Conservation (phyloP, 2,113 vertebrate species). For the Ia io region DNA sequence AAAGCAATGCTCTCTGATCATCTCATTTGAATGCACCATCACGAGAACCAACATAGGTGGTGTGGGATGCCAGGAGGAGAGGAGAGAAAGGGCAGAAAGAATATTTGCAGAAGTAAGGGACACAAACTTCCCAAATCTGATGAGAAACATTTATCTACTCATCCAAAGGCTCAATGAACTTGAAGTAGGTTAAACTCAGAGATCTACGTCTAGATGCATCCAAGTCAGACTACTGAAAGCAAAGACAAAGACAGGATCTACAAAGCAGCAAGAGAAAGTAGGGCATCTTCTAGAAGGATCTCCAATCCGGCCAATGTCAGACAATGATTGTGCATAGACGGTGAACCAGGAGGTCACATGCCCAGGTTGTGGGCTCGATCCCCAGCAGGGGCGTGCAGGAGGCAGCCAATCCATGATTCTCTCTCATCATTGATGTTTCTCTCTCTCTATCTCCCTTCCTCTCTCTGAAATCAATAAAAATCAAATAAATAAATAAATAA, state of each 20-base stretch:
- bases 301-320: no score
- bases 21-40: neutral
- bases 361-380: no score
- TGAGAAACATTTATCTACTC: neutral
- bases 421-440: no score
- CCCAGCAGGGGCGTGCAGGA: no score
- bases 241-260: neutral
- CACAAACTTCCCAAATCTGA: neutral
- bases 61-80: neutral
- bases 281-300: neutral
- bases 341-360: no score
- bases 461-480: no score
- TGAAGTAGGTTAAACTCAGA: neutral
- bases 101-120: neutral
- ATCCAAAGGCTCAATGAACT: neutral
- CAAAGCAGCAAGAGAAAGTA: neutral
- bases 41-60: neutral
- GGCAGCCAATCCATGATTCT: no score
- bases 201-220: neutral
- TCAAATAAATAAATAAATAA: no score
- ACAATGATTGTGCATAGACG: no score
- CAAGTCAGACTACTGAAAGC: neutral
- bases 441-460: no score
- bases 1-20: constrained; percentile 1
- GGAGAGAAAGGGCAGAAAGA: neutral